These are phyloP conservation scores for Porites evermanni DNA, from an alignment of 92 coral and sea anemone species.

Conservation along the genomic window DNA sequence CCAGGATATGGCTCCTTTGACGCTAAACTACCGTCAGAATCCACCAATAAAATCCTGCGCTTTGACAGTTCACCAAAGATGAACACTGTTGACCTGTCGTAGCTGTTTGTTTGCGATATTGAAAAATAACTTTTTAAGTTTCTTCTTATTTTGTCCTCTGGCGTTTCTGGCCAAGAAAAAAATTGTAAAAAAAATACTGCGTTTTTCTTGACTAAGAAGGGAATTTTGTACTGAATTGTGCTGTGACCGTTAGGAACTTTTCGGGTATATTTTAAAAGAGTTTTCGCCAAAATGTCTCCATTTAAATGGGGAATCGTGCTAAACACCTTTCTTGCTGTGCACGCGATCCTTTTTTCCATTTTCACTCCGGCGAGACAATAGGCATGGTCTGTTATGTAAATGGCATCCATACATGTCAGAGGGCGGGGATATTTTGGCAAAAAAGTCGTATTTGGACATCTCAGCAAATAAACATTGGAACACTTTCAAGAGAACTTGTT, in stretches of 20 bases:
- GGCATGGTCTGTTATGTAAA: slow-evolving; percentile 32
- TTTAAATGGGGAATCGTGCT: slow-evolving; percentile 21
- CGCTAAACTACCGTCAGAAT: too few relatives aligned
- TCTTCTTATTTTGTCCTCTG: too few relatives aligned
- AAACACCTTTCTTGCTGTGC: background rate
- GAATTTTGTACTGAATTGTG: background rate
- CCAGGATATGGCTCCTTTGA: too few relatives aligned
- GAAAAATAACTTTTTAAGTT: too few relatives aligned
- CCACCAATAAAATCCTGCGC: too few relatives aligned
- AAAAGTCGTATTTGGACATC: background rate
- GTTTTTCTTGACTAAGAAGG: background rate
- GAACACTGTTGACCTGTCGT: too few relatives aligned
- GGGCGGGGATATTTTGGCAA: slow-evolving; percentile 29
- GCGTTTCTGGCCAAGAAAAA: too few relatives aligned
- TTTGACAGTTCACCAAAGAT: too few relatives aligned
- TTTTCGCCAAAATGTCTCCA: slow-evolving; percentile 6
- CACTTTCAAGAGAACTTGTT: background rate
- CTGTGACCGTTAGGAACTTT: background rate
- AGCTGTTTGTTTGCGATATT: too few relatives aligned
- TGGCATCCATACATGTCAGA: background rate
- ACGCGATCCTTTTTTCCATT: slow-evolving; percentile 27
- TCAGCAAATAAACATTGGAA: background rate
- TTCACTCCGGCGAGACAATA: slow-evolving; percentile 10
- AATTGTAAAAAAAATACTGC: too few relatives aligned
- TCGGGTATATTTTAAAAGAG: background rate